phyloP scores from a whole-genome alignment of 2,888 invertebrate species.

The Athrips mouffetella region DNA sequence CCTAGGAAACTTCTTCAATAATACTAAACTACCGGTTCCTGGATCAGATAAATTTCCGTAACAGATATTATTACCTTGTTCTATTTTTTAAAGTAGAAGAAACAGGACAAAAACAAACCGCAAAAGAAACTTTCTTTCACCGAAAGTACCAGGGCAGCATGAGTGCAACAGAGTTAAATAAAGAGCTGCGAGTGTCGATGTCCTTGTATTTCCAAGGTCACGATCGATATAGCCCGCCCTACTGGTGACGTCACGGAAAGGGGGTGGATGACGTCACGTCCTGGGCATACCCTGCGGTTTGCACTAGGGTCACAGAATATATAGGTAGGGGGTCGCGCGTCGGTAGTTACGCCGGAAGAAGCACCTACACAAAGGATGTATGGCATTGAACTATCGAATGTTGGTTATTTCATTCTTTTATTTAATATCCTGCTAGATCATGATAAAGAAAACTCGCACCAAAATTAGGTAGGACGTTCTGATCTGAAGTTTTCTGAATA shows the following conservation, averaged over 20 bases:
- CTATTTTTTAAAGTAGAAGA: no score
- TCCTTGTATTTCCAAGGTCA: slow-evolving; percentile 3
- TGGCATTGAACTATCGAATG: not conserved
- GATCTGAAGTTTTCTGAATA: no score
- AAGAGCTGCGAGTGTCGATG: not conserved
- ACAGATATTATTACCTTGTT: no score
- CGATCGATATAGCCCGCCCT: slow-evolving; percentile 2
- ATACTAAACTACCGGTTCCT: no score
- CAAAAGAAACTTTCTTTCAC: not conserved
- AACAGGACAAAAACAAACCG: not conserved
- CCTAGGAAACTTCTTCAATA: no score
- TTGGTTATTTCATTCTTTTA: no score
- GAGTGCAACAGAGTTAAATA: not conserved
- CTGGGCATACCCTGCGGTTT: not conserved
- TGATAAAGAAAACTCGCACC: no score
- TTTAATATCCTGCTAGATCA: no score
- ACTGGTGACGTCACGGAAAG: slow-evolving; percentile 1
- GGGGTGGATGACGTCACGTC: slow-evolving; percentile 26
- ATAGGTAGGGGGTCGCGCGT: slow-evolving; percentile 7
- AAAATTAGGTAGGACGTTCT: no score
- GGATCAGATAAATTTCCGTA: no score
- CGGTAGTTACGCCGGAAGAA: not conserved
- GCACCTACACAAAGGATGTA: not conserved
- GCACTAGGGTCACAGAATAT: no score
- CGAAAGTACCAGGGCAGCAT: slow-evolving; percentile 1